Percentiles rank a stretch among this genome's conserved stretches.
These are phyloP conservation scores for Physella acuta DNA, from an alignment of 1,140 invertebrate species.

Conservation along the genomic window DNA sequence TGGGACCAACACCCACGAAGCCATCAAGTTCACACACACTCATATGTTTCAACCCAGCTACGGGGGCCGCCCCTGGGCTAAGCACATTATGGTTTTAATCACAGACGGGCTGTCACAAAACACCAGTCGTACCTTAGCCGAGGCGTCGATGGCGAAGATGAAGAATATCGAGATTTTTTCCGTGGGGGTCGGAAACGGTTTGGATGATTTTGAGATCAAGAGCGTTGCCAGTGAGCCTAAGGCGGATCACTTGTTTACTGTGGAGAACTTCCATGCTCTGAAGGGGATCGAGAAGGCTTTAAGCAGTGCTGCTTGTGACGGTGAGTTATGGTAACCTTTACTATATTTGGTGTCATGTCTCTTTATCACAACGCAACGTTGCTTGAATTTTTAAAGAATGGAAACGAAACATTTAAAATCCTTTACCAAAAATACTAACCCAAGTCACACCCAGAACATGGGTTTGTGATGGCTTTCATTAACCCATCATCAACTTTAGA, in stretches of 20 bases:
- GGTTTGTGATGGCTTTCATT: too few relatives aligned
- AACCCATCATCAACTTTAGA: too few relatives aligned
- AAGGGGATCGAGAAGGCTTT: conserved; percentile 29
- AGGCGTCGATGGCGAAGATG: conserved; percentile 31
- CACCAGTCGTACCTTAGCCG: conserved; percentile 22
- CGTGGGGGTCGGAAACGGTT: conserved; percentile 35
- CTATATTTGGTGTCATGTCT: too few relatives aligned
- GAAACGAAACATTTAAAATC: too few relatives aligned
- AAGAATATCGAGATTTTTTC: conserved; percentile 38
- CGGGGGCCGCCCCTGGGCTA: conserved; percentile 34
- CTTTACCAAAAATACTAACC: too few relatives aligned
- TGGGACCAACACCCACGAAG: conserved; percentile 35
- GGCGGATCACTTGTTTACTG: conserved; percentile 34
- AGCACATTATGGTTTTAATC: conserved; percentile 40
- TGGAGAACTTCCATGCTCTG: conserved; percentile 36
- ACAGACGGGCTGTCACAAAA: conserved; percentile 43
- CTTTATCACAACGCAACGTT: too few relatives aligned
- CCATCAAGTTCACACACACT: conserved; percentile 34
- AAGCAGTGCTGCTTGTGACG: conserved; percentile 31
- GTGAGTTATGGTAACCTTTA: conserved; percentile 31
- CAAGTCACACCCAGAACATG: too few relatives aligned
- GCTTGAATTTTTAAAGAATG: too few relatives aligned
- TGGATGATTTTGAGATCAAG: conserved; percentile 32
- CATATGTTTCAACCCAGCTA: conserved; percentile 36
- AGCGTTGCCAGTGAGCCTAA: conserved; percentile 35